phyloP scores from a whole-genome alignment of 2,888 invertebrate genomes.

The Euzetes globulus region DNA sequence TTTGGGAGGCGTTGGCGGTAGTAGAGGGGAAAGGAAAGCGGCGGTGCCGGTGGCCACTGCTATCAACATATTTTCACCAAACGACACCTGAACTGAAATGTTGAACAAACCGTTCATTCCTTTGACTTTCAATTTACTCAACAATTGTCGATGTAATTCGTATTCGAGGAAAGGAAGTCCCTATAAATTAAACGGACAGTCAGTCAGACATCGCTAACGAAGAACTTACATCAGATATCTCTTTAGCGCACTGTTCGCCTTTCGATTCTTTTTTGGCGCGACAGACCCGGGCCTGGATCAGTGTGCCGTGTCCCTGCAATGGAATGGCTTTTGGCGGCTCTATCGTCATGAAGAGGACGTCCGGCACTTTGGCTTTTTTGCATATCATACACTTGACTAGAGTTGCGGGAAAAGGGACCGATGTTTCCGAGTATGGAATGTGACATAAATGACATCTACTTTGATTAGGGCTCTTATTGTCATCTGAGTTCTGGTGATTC shows the following conservation, averaged over 20 bases:
- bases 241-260: constrained; percentile 57
- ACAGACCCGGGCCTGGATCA: constrained; percentile 51
- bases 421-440: constrained; percentile 69
- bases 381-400: constrained; percentile 65
- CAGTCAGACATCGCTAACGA: background rate
- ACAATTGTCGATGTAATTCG: constrained; percentile 79
- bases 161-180: constrained; percentile 91
- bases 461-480: background rate
- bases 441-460: constrained; percentile 60
- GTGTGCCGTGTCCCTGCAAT: constrained; percentile 57
- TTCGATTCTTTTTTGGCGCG: constrained; percentile 44
- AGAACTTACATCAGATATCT: constrained; percentile 62
- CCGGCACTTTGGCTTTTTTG: constrained; percentile 74
- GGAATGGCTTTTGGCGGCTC: constrained; percentile 70
- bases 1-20: constrained; percentile 64
- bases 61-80: constrained; percentile 80
- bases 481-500: background rate
- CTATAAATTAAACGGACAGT: constrained; percentile 51
- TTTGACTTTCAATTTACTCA: constrained; percentile 79
- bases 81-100: constrained; percentile 64
- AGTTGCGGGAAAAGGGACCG: constrained; percentile 65
- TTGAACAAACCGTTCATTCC: constrained; percentile 93
- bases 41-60: constrained; percentile 73
- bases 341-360: constrained; percentile 79
- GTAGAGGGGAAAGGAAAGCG: constrained; percentile 66